Conservation (phyloP, 2,888 invertebrate species). For the Dasypolia templi region DNA sequence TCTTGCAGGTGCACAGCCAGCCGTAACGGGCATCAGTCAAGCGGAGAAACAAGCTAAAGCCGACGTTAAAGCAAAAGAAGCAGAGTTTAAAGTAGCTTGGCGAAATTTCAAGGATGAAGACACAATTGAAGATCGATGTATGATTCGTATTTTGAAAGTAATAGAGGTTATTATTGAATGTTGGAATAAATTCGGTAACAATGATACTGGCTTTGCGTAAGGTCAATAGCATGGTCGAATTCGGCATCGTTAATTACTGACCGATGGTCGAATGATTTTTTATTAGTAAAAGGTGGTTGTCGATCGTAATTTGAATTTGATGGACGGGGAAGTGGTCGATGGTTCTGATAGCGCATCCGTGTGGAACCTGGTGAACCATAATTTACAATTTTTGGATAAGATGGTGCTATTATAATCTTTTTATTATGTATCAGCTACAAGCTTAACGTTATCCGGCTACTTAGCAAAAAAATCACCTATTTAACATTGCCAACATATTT, state of each 20-base stretch:
- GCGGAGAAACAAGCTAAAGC: conserved; percentile 69
- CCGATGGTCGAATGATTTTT: conserved; percentile 75
- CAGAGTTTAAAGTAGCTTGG: conserved; percentile 65
- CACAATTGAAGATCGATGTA: conserved; percentile 75
- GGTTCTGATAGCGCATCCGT: conserved; percentile 57
- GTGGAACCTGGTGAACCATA: conserved; percentile 52
- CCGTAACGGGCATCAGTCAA: conserved; percentile 85
- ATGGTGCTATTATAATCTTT: conserved; percentile 17
- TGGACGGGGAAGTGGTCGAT: conserved; percentile 64
- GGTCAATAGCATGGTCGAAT: conserved; percentile 88
- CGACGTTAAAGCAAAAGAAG: conserved; percentile 28
- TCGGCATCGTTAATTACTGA: conserved; percentile 86
- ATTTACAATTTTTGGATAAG: conserved; percentile 49
- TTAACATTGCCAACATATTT: too few relatives aligned
- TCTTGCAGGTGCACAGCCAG: conserved; percentile 85
- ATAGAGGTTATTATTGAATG: conserved; percentile 77
- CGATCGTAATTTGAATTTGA: conserved; percentile 69
- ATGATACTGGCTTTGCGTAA: conserved; percentile 76
- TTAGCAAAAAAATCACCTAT: too few relatives aligned
- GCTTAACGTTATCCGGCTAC: neutral
- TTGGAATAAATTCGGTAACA: conserved; percentile 75
- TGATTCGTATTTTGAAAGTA: conserved; percentile 77
- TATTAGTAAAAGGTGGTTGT: conserved; percentile 70
- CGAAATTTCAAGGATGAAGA: conserved; percentile 75
- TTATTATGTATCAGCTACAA: neutral